A percentile compares a stretch with the other conserved stretches of the same genome.
phyloP scores from a whole-genome alignment of 2,113 vertebrate genomes.

The Xiphophorus maculatus region DNA sequence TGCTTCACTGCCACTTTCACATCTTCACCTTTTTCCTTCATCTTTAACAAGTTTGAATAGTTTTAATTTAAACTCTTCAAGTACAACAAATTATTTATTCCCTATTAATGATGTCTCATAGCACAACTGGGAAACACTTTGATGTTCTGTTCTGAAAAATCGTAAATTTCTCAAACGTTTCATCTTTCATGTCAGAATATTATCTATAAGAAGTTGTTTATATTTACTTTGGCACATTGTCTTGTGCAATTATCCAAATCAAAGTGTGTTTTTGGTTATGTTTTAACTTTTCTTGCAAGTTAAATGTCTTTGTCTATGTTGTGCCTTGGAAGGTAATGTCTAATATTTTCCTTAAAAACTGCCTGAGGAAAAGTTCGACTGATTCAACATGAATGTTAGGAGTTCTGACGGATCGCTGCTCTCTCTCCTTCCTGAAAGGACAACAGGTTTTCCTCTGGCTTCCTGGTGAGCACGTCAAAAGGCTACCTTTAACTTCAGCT shows the following conservation, averaged over 20 bases:
- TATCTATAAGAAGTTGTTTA: not conserved
- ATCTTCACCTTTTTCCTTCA: too few species aligned
- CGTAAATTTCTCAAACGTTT: not conserved
- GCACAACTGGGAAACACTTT: too few species aligned
- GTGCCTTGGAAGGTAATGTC: not conserved
- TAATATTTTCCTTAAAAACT: slow-evolving; percentile 9
- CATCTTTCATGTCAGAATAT: not conserved
- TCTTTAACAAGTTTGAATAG: too few species aligned
- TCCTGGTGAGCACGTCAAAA: slow-evolving; percentile 23
- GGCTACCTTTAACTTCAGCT: slow-evolving; percentile 11
- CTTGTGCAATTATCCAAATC: not conserved
- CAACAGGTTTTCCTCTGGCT: slow-evolving; percentile 22
- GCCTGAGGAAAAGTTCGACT: slow-evolving; percentile 1
- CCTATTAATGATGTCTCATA: too few species aligned
- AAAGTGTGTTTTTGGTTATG: not conserved
- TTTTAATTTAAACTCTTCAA: too few species aligned
- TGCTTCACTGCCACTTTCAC: too few species aligned
- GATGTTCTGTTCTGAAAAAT: too few species aligned
- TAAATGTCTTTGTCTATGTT: not conserved
- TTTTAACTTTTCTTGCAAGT: not conserved
- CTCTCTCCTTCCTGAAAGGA: slow-evolving; percentile 25
- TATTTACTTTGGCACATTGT: not conserved
- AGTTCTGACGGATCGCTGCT: slow-evolving; percentile 23
- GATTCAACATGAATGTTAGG: slow-evolving; percentile 13
- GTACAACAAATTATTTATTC: too few species aligned